A percentile compares a stretch with the other conserved stretches of the same genome.
Evolutionary conservation across 2,888 invertebrate species (phyloP).

Genomic region (Mayetiola destructor): DNA sequence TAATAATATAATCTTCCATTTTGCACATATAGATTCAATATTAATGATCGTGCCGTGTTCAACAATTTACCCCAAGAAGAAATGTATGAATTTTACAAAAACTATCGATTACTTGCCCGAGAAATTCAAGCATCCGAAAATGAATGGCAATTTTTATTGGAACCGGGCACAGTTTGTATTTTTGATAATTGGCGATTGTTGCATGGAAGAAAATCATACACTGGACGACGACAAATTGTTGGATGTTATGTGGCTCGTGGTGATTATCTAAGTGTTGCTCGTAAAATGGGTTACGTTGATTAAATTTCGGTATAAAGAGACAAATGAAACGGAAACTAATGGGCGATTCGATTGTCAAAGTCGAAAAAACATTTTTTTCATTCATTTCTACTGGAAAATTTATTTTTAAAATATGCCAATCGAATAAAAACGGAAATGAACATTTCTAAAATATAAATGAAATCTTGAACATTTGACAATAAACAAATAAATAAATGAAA

Average conservation of each 20-base stretch:
- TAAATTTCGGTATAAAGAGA: neutral
- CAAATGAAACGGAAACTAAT: neutral
- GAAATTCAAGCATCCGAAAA: conserved; percentile 38
- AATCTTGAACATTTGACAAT: no score
- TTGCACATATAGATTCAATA: conserved; percentile 46
- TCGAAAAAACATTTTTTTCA: no score
- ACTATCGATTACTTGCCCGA: conserved; percentile 39
- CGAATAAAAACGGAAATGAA: no score
- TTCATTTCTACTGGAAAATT: no score
- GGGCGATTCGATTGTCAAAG: no score
- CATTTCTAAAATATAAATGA: no score
- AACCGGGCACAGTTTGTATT: conserved; percentile 54
- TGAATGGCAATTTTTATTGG: conserved; percentile 45
- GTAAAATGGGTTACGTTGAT: no score
- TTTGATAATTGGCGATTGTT: conserved; percentile 67
- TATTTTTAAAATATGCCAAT: no score
- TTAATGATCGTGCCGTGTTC: conserved; percentile 56
- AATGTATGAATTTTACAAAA: conserved; percentile 46
- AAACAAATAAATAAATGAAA: no score
- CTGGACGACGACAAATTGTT: conserved; percentile 48
- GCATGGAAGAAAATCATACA: conserved; percentile 56
- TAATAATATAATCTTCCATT: neutral
- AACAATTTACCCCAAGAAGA: conserved; percentile 38
- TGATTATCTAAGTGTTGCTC: conserved; percentile 49
- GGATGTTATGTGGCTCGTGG: conserved; percentile 61